These are phyloP conservation scores for Eupithecia inturbata DNA, from an alignment of 2,888 invertebrate species.

Conservation along the genomic window DNA sequence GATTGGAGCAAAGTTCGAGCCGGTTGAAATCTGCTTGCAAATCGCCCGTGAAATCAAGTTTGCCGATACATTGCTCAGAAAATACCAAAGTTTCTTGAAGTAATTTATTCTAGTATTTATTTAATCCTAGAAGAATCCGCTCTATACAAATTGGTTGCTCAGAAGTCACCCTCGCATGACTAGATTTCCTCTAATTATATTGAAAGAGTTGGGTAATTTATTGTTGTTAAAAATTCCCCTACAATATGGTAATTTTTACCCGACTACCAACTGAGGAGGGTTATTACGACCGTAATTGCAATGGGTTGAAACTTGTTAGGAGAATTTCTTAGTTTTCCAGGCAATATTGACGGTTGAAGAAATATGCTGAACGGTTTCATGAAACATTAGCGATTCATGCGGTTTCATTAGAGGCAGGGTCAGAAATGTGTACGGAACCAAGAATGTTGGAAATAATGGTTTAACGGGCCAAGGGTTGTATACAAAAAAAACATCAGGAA, in stretches of 20 bases:
- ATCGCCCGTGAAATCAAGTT: constrained; percentile 38
- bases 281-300: no score
- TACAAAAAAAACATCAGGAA: background rate
- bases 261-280: no score
- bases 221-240: background rate
- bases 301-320: background rate
- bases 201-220: no score
- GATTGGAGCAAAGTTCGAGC: constrained; percentile 23
- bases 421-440: constrained; percentile 15
- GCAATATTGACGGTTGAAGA: constrained; percentile 26
- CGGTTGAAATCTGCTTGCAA: constrained; percentile 31
- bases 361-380: constrained; percentile 36
- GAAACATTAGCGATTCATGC: constrained; percentile 37
- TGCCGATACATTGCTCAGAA: constrained; percentile 25
- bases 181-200: background rate
- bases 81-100: constrained; percentile 15
- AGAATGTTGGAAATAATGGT: background rate
- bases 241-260: background rate
- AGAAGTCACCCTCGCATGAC: no score
- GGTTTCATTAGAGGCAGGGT: constrained; percentile 37
- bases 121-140: background rate
- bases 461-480: background rate
- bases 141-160: no score
- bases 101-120: background rate
- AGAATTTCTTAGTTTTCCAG: constrained; percentile 21